Evolutionary conservation across 2,888 invertebrate species (phyloP).

Genomic region (Stenurella melanura): DNA sequence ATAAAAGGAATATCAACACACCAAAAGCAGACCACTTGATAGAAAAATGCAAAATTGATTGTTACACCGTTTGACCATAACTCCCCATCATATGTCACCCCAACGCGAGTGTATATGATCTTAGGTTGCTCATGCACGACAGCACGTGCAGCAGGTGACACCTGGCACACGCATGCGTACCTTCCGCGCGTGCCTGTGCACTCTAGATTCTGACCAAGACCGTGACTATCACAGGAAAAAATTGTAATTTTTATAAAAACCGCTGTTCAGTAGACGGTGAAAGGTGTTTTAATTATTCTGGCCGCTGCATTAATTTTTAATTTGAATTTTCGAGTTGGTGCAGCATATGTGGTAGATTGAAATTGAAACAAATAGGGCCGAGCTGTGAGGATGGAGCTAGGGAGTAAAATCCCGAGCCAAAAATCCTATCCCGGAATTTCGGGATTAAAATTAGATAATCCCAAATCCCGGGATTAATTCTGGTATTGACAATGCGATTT

Average conservation of each 20-base stretch:
- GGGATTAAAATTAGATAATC: too few relatives aligned
- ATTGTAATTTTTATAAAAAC: not conserved
- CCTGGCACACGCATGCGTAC: conserved; percentile 60
- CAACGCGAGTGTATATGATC: conserved; percentile 29
- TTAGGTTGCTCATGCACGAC: conserved; percentile 49
- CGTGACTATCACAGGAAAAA: conserved; percentile 28
- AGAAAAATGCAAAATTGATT: conserved; percentile 54
- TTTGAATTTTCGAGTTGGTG: not conserved
- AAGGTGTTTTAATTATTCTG: not conserved
- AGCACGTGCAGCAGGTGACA: conserved; percentile 60
- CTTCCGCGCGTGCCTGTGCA: conserved; percentile 31
- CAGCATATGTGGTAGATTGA: not conserved
- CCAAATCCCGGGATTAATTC: too few relatives aligned
- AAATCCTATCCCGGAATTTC: too few relatives aligned
- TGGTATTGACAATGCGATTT: too few relatives aligned
- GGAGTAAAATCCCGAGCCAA: too few relatives aligned
- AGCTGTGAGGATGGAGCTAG: too few relatives aligned
- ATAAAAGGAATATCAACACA: conserved; percentile 50
- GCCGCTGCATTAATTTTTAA: not conserved
- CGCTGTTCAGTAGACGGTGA: not conserved
- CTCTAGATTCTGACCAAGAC: conserved; percentile 26
- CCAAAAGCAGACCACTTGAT: conserved; percentile 42
- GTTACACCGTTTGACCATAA: conserved; percentile 45
- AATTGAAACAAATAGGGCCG: not conserved
- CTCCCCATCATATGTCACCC: conserved; percentile 44